Evolutionary conservation across 2,888 invertebrate species (phyloP).

Genomic region (Lapara coniferarum): DNA sequence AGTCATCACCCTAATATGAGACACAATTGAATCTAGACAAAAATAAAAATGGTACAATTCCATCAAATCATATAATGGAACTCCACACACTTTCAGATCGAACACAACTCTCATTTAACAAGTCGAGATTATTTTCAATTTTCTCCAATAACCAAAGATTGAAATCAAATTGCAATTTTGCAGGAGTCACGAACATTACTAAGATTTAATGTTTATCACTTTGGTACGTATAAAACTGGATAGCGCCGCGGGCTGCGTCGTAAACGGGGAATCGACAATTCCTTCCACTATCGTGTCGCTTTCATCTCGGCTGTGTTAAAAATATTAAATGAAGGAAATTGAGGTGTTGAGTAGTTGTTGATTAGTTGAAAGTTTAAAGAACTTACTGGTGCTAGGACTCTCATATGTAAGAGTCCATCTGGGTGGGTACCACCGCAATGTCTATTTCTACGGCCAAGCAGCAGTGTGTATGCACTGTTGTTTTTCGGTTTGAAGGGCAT

Average conservation of each 20-base stretch:
- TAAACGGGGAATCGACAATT: constrained; percentile 7
- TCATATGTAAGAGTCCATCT: too few species aligned
- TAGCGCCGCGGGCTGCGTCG: constrained; percentile 4
- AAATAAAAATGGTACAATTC: neutral
- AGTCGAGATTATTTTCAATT: constrained; percentile 21
- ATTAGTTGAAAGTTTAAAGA: too few species aligned
- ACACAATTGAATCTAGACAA: too few species aligned
- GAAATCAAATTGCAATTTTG: constrained; percentile 24
- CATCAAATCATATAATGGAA: neutral
- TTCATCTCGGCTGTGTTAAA: constrained; percentile 8
- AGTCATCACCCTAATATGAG: neutral
- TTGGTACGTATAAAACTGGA: constrained; percentile 14
- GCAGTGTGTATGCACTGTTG: too few species aligned
- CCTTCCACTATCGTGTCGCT: constrained; percentile 10
- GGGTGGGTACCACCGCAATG: too few species aligned
- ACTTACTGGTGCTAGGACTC: too few species aligned
- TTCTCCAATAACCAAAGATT: constrained; percentile 22
- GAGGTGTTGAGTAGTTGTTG: neutral
- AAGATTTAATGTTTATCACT: constrained; percentile 24
- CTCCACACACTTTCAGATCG: neutral
- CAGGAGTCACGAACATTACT: constrained; percentile 19
- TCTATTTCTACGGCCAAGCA: too few species aligned
- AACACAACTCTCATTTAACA: constrained; percentile 11
- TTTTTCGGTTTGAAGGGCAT: too few species aligned
- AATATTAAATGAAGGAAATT: neutral